These are phyloP conservation scores for Neelides sp. DNA, from an alignment of 1,140 invertebrate species.

Conservation along the genomic window DNA sequence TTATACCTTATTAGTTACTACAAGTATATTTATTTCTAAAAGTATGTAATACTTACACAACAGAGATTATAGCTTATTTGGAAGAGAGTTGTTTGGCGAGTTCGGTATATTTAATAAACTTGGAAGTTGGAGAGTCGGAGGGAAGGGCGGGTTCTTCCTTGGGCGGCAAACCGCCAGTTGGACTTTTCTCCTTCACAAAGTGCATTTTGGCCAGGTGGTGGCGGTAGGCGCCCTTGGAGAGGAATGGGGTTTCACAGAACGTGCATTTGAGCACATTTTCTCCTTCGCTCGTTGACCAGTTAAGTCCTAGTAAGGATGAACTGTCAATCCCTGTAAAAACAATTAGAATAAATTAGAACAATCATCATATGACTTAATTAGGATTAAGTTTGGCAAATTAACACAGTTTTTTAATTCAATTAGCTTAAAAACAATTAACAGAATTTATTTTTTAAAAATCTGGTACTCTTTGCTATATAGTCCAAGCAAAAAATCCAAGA, in stretches of 20 bases:
- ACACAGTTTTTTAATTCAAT: too few species aligned
- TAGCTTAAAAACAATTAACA: too few species aligned
- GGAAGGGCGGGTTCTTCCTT: slow-evolving; percentile 39
- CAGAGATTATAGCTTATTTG: too few species aligned
- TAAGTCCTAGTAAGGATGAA: slow-evolving; percentile 21
- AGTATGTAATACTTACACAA: too few species aligned
- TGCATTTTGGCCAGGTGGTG: slow-evolving; percentile 95
- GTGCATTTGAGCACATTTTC: slow-evolving; percentile 89
- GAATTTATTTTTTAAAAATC: too few species aligned
- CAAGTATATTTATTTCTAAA: too few species aligned
- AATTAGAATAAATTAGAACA: not conserved
- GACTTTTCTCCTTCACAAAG: slow-evolving; percentile 72
- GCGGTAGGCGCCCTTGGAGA: slow-evolving; percentile 89
- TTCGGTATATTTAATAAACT: slow-evolving; percentile 93
- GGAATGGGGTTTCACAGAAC: slow-evolving; percentile 90
- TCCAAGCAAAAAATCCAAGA: too few species aligned
- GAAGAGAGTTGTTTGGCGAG: slow-evolving; percentile 89
- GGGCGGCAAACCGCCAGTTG: slow-evolving; percentile 36
- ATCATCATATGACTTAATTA: too few species aligned
- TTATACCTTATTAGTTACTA: too few species aligned
- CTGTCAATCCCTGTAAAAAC: slow-evolving; percentile 20
- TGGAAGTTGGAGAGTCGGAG: slow-evolving; percentile 86
- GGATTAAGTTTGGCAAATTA: too few species aligned
- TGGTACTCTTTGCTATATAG: too few species aligned
- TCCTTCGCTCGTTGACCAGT: slow-evolving; percentile 26